phyloP scores from a whole-genome alignment of 2,888 invertebrate species.

The Harpalus rufipes region DNA sequence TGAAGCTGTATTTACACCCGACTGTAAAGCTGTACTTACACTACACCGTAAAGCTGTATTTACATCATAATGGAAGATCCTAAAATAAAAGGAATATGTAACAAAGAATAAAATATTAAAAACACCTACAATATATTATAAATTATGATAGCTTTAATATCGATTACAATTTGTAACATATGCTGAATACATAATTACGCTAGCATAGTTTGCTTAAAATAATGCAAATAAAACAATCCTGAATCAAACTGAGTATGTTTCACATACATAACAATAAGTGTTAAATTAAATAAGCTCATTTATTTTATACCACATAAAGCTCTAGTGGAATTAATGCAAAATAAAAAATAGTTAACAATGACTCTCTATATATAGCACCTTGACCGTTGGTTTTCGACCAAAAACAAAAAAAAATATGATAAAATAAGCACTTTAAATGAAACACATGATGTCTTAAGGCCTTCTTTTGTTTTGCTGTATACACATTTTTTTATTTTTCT shows the following conservation, averaged over 20 bases:
- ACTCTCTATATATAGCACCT: slow-evolving; percentile 65
- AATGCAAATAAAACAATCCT: slow-evolving; percentile 66
- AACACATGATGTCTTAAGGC: slow-evolving; percentile 61
- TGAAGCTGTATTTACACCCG: too few species aligned
- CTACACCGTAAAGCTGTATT: too few species aligned
- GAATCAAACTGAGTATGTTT: slow-evolving; percentile 60
- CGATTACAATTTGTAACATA: slow-evolving; percentile 65
- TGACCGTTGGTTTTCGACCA: slow-evolving; percentile 63
- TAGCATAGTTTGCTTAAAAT: slow-evolving; percentile 67
- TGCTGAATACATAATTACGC: slow-evolving; percentile 65
- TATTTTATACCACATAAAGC: slow-evolving; percentile 66
- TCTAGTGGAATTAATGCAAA: slow-evolving; percentile 65
- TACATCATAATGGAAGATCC: too few species aligned
- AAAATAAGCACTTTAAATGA: slow-evolving; percentile 64
- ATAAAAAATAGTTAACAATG: slow-evolving; percentile 67
- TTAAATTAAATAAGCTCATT: slow-evolving; percentile 63
- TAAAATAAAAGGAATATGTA: slow-evolving; percentile 7
- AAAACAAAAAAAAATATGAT: slow-evolving; percentile 61
- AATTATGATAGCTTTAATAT: slow-evolving; percentile 67
- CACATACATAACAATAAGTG: slow-evolving; percentile 66
- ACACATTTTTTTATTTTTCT: slow-evolving; percentile 61
- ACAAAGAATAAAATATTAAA: slow-evolving; percentile 23
- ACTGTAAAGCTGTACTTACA: too few species aligned
- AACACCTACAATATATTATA: slow-evolving; percentile 63
- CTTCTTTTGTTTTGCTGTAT: slow-evolving; percentile 52